Evolutionary conservation across 2,888 invertebrate genomes (phyloP).

Genomic region (Merodon equestris): DNA sequence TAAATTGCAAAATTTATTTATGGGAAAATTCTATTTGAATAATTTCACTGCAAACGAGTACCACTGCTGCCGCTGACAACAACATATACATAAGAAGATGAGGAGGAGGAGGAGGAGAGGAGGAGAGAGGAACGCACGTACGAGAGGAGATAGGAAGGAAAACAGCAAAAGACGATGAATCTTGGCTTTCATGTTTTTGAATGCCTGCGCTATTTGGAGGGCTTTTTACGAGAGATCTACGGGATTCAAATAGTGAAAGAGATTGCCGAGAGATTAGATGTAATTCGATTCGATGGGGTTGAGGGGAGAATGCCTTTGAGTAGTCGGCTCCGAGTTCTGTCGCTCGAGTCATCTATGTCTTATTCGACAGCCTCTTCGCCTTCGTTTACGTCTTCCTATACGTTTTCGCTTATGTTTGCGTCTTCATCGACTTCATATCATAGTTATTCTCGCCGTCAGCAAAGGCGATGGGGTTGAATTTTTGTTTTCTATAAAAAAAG

Average conservation of each 20-base stretch:
- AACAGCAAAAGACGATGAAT: slow-evolving; percentile 59
- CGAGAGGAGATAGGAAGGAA: slow-evolving; percentile 13
- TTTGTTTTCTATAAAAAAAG: slow-evolving; percentile 4
- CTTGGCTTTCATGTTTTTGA: slow-evolving; percentile 67
- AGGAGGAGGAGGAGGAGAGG: neutral
- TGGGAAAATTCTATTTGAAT: slow-evolving; percentile 68
- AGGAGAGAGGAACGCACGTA: neutral
- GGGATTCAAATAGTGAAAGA: slow-evolving; percentile 65
- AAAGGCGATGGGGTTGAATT: slow-evolving; percentile 21
- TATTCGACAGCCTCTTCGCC: no score
- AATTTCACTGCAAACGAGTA: slow-evolving; percentile 64
- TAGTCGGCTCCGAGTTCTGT: slow-evolving; percentile 5
- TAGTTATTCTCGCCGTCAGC: neutral
- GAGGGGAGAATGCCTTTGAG: slow-evolving; percentile 51
- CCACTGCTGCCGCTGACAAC: slow-evolving; percentile 38
- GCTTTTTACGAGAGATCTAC: slow-evolving; percentile 51
- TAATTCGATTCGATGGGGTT: slow-evolving; percentile 66
- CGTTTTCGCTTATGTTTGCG: neutral
- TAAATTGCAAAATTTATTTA: slow-evolving; percentile 66
- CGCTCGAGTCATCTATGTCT: slow-evolving; percentile 1
- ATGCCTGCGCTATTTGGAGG: slow-evolving; percentile 63
- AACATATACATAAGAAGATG: no score
- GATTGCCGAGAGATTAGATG: slow-evolving; percentile 66
- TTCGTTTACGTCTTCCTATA: no score
- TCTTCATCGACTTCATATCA: neutral